Base-by-base conservation (phyloP, 2,888 invertebrate genomes). In the Eilema sororculum region DNA sequence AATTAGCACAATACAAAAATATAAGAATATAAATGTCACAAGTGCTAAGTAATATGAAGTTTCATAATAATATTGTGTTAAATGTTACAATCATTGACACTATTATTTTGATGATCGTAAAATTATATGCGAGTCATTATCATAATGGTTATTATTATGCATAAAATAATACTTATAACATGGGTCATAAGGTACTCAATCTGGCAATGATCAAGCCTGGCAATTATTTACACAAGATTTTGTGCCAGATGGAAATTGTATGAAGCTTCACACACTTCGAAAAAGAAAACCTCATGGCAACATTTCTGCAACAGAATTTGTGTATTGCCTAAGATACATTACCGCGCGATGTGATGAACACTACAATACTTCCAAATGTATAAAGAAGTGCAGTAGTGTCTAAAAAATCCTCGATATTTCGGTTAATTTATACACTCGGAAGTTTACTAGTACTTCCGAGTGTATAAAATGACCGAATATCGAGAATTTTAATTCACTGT, bases 51-150 rank as follows among this genome's bases (percentile, higher is more conserved):
- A n/a, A n/a, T 52, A 52, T n/a, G n/a, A 9, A 9, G 52, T 52
- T 52, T 52, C 52, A 52, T 9, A 52, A 52, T 52, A n/a, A n/a
- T 9, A 52, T 52, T n/a, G 52, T 52, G n/a, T 52, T 52, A 52
- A 52, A 52, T 52, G 20, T 46, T 46, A 52, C 52, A n/a, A n/a
- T 3, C 52, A 46, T 52, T 52, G 52, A 52, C n/a, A 52, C n/a
- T 52, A 52, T 52, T n/a, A n/a, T 52, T 52, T n/a, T 52, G 52
- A 52, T 52, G 52, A 52, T n/a, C 8, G n/a, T 52, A 52, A 52
- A 52, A 52, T 52, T 52, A 52, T 52, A 52, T 46, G 12, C 1
- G 20, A 46, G 20, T 46, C 20, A 46, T 20, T 46, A 46, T 52
- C 0, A 52, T 52, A 52, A 52, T 52, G n/a, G n/a, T n/a, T 52